Conservation (phyloP, 2,888 invertebrate species). For the Caenorhabditis zanzibari region DNA sequence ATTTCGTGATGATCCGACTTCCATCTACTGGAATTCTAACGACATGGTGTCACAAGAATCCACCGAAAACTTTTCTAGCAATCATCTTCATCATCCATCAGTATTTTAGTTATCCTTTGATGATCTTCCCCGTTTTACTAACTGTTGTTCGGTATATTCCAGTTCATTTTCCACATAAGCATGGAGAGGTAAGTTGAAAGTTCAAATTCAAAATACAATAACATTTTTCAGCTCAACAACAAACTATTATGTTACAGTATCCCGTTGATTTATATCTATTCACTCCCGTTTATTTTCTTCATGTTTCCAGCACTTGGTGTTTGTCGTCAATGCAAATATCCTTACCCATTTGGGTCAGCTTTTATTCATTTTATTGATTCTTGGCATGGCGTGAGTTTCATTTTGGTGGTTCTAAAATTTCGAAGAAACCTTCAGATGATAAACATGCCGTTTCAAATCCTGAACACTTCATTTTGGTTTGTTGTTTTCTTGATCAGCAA, state of each 20-base stretch:
- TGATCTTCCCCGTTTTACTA: conserved; percentile 34
- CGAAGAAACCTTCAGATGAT: too few relatives aligned
- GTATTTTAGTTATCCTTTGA: conserved; percentile 29
- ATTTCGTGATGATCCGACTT: conserved; percentile 14
- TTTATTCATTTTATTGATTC: conserved; percentile 33
- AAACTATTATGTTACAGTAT: conserved; percentile 4
- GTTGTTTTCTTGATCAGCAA: conserved; percentile 1
- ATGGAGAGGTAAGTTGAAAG: conserved; percentile 1
- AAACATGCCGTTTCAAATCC: conserved; percentile 3
- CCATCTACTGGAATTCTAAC: conserved; percentile 37
- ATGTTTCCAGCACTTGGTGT: conserved; percentile 43
- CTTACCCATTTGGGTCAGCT: conserved; percentile 31
- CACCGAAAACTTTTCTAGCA: background rate
- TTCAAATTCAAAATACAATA: background rate
- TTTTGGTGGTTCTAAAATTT: too few relatives aligned
- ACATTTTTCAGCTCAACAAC: conserved; percentile 24
- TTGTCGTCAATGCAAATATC: conserved; percentile 16
- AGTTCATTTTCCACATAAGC: conserved; percentile 32
- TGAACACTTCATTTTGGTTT: conserved; percentile 22
- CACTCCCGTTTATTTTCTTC: conserved; percentile 23
- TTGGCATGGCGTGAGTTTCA: conserved; percentile 4
- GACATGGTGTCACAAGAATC: conserved; percentile 14
- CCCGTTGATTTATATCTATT: conserved; percentile 19
- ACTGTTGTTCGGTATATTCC: conserved; percentile 16
- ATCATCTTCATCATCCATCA: conserved; percentile 6